A percentile compares a stretch with the other conserved stretches of the same genome.
Conservation (phyloP, 2,113 vertebrate genomes). For the Dicrurus megarhynchus region DNA sequence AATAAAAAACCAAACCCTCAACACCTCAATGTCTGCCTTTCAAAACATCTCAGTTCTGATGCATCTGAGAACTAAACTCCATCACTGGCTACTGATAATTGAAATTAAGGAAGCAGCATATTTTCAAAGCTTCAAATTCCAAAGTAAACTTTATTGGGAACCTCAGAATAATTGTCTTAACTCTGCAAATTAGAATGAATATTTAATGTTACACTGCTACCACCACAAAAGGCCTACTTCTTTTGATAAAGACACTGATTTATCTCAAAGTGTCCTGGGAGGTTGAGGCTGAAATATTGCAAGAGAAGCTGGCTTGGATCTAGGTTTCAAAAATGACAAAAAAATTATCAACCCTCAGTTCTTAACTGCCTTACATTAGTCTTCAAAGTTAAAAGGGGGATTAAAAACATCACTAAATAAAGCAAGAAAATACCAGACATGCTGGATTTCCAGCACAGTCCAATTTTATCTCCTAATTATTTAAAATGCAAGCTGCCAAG, state of each 20-base stretch:
- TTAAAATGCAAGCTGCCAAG: constrained; percentile 48
- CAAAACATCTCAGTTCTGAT: not conserved
- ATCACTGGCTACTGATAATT: not conserved
- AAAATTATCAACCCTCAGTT: constrained; percentile 13
- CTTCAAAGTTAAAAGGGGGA: constrained; percentile 41
- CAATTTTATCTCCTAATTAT: constrained; percentile 52
- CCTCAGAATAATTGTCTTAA: not conserved
- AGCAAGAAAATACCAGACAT: constrained; percentile 44
- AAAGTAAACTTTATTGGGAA: not conserved
- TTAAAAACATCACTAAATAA: constrained; percentile 35
- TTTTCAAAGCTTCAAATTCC: not conserved
- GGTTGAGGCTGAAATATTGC: not conserved
- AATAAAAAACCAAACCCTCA: not conserved
- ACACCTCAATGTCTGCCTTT: not conserved
- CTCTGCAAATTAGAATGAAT: constrained; percentile 14
- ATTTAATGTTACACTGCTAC: not conserved
- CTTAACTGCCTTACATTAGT: constrained; percentile 6
- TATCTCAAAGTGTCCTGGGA: not conserved
- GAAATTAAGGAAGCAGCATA: not conserved
- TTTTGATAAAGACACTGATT: constrained; percentile 19
- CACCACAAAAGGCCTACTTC: not conserved
- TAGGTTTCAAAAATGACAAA: constrained; percentile 21
- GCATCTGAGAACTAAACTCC: not conserved
- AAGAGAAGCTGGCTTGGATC: constrained; percentile 7
- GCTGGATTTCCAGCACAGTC: not conserved